phyloP scores from a whole-genome alignment of 2,888 invertebrate species.

The Yponomeuta cagnagella region DNA sequence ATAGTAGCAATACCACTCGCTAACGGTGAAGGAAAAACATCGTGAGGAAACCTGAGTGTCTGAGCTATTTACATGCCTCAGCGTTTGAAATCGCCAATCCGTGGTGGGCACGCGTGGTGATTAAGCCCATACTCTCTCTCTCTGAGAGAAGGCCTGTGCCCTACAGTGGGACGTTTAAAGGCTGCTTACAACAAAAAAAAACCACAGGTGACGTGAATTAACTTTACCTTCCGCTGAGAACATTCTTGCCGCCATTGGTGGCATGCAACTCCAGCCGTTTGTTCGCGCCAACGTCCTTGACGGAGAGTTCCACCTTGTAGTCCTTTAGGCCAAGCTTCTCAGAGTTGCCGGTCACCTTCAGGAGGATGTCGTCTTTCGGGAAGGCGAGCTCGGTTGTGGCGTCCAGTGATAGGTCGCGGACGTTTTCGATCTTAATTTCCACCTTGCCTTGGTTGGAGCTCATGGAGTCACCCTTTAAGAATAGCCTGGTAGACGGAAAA shows the following conservation, averaged over 20 bases:
- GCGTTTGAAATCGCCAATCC: too few species aligned
- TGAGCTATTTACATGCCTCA: too few species aligned
- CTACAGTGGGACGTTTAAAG: too few species aligned
- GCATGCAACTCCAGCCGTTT: conserved; percentile 79
- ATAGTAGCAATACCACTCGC: too few species aligned
- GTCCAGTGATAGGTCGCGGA: conserved; percentile 71
- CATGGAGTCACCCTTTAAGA: conserved; percentile 51
- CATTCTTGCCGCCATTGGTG: conserved; percentile 78
- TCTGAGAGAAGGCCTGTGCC: too few species aligned
- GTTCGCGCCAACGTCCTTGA: conserved; percentile 75
- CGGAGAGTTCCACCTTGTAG: conserved; percentile 77
- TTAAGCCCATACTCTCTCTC: too few species aligned
- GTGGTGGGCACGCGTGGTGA: too few species aligned
- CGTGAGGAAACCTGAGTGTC: too few species aligned
- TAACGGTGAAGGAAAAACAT: too few species aligned
- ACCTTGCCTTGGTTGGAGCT: conserved; percentile 76
- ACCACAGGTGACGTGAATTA: too few species aligned
- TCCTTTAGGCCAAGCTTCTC: conserved; percentile 79
- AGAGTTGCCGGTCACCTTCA: conserved; percentile 78
- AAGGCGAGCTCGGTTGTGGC: conserved; percentile 72
- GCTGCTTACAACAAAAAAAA: too few species aligned
- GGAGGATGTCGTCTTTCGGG: conserved; percentile 78
- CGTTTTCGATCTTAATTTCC: conserved; percentile 70
- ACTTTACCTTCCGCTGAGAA: conserved; percentile 81
- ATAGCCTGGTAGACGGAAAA: conserved; percentile 36